Conservation (phyloP, 2,888 invertebrate genomes). For the Sabatieria punctata region DNA sequence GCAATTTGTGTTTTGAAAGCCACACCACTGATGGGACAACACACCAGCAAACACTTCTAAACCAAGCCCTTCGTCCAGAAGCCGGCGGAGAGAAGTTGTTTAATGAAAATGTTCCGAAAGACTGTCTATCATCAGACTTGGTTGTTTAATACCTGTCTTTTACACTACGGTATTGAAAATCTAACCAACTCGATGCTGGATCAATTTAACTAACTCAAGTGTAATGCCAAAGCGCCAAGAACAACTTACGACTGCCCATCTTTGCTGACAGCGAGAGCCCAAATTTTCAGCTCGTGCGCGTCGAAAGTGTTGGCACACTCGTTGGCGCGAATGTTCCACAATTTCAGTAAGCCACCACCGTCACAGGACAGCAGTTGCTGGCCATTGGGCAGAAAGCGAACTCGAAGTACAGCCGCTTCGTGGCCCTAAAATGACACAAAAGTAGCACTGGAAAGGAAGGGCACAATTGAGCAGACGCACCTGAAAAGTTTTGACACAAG, state of each 20-base stretch:
- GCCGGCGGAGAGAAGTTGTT: too few relatives aligned
- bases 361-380: conserved; percentile 45
- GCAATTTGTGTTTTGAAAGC: too few relatives aligned
- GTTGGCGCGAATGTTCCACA: conserved; percentile 77
- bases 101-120: too few relatives aligned
- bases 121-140: too few relatives aligned
- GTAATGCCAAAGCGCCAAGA: neutral
- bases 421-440: conserved; percentile 25
- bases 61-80: too few relatives aligned
- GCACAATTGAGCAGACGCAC: neutral
- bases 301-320: conserved; percentile 70
- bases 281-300: conserved; percentile 59
- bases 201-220: conserved; percentile 37
- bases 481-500: conserved; percentile 33
- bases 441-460: conserved; percentile 14
- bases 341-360: conserved; percentile 57
- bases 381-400: conserved; percentile 16
- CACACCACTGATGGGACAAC: too few relatives aligned
- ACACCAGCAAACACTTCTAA: too few relatives aligned
- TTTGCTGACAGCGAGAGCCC: conserved; percentile 40
- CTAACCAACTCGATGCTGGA: too few relatives aligned
- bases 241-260: conserved; percentile 49
- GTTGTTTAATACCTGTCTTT: too few relatives aligned
- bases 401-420: conserved; percentile 21
- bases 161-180: too few relatives aligned